These are phyloP conservation scores for Drosophila carrolli DNA, from an alignment of 1,140 invertebrate genomes.

Conservation along the genomic window DNA sequence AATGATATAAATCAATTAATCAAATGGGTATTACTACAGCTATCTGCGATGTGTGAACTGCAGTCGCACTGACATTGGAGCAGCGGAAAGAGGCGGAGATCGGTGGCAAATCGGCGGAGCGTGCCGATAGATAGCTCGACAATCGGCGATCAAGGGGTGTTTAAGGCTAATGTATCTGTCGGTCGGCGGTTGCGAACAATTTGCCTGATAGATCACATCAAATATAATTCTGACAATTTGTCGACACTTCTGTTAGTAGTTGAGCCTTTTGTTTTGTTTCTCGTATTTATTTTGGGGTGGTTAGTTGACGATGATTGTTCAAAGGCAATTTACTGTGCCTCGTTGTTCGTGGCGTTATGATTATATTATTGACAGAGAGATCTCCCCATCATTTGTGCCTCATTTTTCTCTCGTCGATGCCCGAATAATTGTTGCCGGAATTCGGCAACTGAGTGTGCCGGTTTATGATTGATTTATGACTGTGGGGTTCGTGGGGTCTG, in stretches of 20 bases:
- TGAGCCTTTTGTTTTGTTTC: slow-evolving; percentile 37
- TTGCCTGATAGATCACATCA: slow-evolving; percentile 65
- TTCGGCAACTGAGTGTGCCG: slow-evolving; percentile 22
- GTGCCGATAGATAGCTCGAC: slow-evolving; percentile 42
- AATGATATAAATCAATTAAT: slow-evolving; percentile 36
- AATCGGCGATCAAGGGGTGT: slow-evolving; percentile 6
- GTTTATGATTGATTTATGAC: slow-evolving; percentile 46
- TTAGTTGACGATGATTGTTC: slow-evolving; percentile 59
- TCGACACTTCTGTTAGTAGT: slow-evolving; percentile 58
- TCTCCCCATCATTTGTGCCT: not conserved
- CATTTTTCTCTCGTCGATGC: not conserved
- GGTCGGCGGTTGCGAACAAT: slow-evolving; percentile 45
- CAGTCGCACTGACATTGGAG: slow-evolving; percentile 16
- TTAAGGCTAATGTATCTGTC: slow-evolving; percentile 18
- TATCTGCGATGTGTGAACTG: slow-evolving; percentile 7
- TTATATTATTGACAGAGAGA: slow-evolving; percentile 30
- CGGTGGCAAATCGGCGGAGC: slow-evolving; percentile 44
- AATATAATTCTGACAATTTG: slow-evolving; percentile 71
- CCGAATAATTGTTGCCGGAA: slow-evolving; percentile 27
- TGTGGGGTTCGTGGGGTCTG: slow-evolving; percentile 21
- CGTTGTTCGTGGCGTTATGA: slow-evolving; percentile 20
- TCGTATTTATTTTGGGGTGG: slow-evolving; percentile 42
- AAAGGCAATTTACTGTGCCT: slow-evolving; percentile 43
- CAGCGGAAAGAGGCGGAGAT: slow-evolving; percentile 3
- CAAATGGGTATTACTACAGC: slow-evolving; percentile 4